phyloP scores from a whole-genome alignment of 2,113 vertebrate genomes.

The Alethe diademata region DNA sequence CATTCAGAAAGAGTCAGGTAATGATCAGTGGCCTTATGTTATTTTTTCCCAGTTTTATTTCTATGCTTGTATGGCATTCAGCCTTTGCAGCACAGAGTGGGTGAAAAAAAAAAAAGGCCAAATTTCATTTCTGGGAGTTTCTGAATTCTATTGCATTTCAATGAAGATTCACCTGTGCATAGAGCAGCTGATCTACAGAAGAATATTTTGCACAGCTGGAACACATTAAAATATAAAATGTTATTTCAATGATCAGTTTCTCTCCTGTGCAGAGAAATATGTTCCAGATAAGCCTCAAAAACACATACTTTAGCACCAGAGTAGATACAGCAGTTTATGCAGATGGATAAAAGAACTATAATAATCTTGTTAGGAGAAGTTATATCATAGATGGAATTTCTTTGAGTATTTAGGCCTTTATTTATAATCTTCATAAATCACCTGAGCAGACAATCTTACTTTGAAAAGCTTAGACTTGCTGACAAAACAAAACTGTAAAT shows the following conservation, averaged over 20 bases:
- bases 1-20: background rate
- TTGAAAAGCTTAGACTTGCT: background rate
- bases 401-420: background rate
- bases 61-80: background rate
- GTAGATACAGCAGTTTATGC: background rate
- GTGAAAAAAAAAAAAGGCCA: background rate
- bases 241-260: background rate
- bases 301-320: background rate
- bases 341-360: background rate
- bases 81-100: background rate
- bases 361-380: slow-evolving; percentile 14
- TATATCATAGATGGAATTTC: background rate
- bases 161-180: background rate
- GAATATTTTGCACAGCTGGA: slow-evolving; percentile 15
- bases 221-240: background rate
- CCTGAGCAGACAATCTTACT: background rate
- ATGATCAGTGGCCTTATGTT: background rate
- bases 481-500: background rate
- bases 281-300: slow-evolving; percentile 27
- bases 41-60: background rate
- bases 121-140: background rate
- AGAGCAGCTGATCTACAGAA: background rate
- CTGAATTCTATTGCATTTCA: background rate
- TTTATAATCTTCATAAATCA: slow-evolving; percentile 31
- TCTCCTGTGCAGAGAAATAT: background rate